Evolutionary conservation across 2,888 invertebrate species (phyloP).

Genomic region (Drosophila aldrichi): DNA sequence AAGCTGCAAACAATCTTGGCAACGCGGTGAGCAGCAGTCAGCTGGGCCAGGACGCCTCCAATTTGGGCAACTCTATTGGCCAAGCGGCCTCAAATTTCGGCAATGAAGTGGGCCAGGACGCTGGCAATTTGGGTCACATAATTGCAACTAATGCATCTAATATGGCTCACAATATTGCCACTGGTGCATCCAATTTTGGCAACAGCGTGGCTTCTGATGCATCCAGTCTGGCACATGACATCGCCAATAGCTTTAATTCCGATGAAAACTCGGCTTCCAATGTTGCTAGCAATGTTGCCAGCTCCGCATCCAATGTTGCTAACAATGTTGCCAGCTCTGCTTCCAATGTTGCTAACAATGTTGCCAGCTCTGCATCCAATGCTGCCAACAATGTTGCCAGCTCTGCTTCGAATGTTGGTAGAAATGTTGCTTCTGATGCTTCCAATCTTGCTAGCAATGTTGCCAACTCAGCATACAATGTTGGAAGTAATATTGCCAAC

Average conservation of each 20-base stretch:
- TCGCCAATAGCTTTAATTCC: neutral
- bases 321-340: constrained; percentile 1
- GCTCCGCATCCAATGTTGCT: neutral
- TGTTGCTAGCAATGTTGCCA: neutral
- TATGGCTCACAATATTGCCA: neutral
- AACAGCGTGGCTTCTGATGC: constrained; percentile 23
- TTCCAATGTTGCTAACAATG: neutral
- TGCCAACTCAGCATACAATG: neutral
- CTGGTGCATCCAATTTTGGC: constrained; percentile 4
- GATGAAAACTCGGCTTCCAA: constrained; percentile 9
- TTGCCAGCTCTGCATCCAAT: constrained; percentile 1
- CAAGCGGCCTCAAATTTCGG: constrained; percentile 57
- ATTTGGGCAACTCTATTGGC: constrained; percentile 47
- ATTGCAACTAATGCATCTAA: constrained; percentile 7
- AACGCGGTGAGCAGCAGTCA: constrained; percentile 24
- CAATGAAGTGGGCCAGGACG: constrained; percentile 32
- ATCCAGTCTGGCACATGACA: constrained; percentile 1
- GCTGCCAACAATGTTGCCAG: neutral
- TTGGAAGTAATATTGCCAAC: neutral
- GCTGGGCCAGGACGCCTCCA: constrained; percentile 43
- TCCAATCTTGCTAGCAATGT: neutral
- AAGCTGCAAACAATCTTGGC: constrained; percentile 23
- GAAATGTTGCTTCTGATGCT: neutral
- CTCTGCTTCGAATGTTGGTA: constrained; percentile 4
- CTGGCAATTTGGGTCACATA: neutral